Base-by-base conservation (phyloP, 2,113 vertebrate species). In the Phalacrocorax carbo region DNA sequence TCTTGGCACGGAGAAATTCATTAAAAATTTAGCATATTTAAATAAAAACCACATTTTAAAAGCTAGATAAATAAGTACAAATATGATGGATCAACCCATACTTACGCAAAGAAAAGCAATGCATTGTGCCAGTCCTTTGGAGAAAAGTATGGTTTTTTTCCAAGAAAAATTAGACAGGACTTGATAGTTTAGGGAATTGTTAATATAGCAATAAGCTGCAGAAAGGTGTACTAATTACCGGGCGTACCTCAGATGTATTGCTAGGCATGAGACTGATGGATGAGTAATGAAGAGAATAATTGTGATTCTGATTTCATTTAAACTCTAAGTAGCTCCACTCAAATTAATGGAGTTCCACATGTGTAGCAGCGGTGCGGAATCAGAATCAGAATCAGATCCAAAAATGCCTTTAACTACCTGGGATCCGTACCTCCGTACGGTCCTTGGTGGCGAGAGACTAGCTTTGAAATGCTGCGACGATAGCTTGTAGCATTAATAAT, bases 201-300 rank as follows among this genome's bases (percentile, higher is more conserved):
- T 97, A 96, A 95, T 95, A 79, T 1, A 88, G 71, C 71, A 94
- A 64, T 95, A 88, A 94, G 71, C n/a, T 95, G 96, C 92, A 77
- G 52, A 88, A 92, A 86, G 78, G 89, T 93, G 84, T 80, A 94
- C 89, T 93, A 72, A 91, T 96, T 97, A 97, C 87, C 73, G 70
- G 58, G 75, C 0, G 1, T 88, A 70, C 75, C 71, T 87, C 95
- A 77, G 86, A 80, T 3, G 3, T 82, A 82, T 75, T 68, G n/a
- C 78, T 72, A 94, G 75, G 81, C 73, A 36, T 87, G 83, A 88
- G 78, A 80, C 66, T 80, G 93, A 91, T 86, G 49, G 78, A 88
- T 92, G 78, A 95, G 76, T 94, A 95, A 95, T 26, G 34, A 94
- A 80, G 32, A 91, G 34, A 85, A 55, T 72, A 91, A 88, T 55